Evolutionary conservation across 2,113 vertebrate species (phyloP).

Genomic region (Phasianus colchicus): DNA sequence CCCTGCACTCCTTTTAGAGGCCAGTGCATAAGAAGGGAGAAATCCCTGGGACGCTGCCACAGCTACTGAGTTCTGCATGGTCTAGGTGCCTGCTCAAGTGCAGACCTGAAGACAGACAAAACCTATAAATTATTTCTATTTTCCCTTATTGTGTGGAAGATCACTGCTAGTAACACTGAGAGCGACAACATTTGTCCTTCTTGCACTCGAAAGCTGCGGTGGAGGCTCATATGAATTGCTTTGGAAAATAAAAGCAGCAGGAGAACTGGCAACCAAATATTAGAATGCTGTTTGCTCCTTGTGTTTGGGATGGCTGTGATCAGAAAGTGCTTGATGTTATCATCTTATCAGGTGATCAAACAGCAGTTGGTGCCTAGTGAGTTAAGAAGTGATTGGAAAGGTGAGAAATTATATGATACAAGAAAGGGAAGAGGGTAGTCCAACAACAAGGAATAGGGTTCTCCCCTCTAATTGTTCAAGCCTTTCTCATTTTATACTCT

Average conservation of each 20-base stretch:
- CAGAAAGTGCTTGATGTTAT: neutral
- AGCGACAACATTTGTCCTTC: neutral
- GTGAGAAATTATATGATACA: neutral
- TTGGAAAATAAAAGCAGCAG: neutral
- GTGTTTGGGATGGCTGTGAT: neutral
- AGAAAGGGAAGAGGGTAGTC: neutral
- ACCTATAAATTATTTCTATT: neutral
- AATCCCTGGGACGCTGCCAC: rapidly evolving
- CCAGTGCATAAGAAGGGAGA: neutral
- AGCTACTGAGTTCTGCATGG: too few species aligned
- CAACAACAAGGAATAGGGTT: neutral
- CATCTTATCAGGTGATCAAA: neutral
- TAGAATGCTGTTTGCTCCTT: neutral
- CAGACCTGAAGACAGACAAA: neutral
- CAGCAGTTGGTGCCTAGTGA: neutral
- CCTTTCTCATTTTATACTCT: neutral
- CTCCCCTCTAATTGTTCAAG: neutral
- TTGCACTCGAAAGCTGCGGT: neutral
- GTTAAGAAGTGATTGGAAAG: neutral
- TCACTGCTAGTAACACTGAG: neutral
- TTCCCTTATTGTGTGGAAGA: neutral
- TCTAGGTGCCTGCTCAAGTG: neutral
- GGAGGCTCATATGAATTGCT: neutral
- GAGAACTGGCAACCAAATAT: neutral
- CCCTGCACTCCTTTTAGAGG: neutral